Evolutionary conservation across 2,888 invertebrate species (phyloP).

Genomic region (Papilio elwesi): DNA sequence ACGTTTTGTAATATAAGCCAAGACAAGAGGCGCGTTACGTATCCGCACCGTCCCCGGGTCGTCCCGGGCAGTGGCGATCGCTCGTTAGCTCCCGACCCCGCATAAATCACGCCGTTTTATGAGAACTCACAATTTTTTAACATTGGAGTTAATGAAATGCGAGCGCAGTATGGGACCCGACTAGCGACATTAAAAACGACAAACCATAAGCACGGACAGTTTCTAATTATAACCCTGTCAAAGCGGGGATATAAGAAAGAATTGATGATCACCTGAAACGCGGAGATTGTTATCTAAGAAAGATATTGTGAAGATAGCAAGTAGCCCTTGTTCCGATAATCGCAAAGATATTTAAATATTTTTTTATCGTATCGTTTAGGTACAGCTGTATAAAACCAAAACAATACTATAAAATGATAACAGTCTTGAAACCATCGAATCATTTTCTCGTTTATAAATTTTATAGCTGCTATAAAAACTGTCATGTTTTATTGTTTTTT

Average conservation of each 20-base stretch:
- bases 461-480: conserved; percentile 29
- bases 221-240: conserved; percentile 84
- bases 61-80: conserved; percentile 58
- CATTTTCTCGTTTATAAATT: conserved; percentile 24
- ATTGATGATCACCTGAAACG: conserved; percentile 78
- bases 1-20: background rate
- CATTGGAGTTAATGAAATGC: conserved; percentile 80
- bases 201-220: conserved; percentile 80
- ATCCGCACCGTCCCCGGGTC: conserved; percentile 27
- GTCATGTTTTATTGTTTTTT: conserved; percentile 19
- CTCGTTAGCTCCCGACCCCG: conserved; percentile 80
- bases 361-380: background rate
- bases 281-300: conserved; percentile 76
- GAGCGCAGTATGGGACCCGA: conserved; percentile 82
- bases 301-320: conserved; percentile 69
- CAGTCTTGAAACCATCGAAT: conserved; percentile 30
- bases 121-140: conserved; percentile 80
- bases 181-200: conserved; percentile 83
- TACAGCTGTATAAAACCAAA: conserved; percentile 17
- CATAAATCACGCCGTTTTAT: conserved; percentile 82
- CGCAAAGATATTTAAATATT: conserved; percentile 1
- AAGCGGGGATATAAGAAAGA: conserved; percentile 78
- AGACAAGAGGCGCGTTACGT: conserved; percentile 28
- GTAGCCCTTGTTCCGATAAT: conserved; percentile 61
- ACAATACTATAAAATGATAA: conserved; percentile 23